phyloP scores from a whole-genome alignment of 1,140 invertebrate species.

The Amphibalanus amphitrite region DNA sequence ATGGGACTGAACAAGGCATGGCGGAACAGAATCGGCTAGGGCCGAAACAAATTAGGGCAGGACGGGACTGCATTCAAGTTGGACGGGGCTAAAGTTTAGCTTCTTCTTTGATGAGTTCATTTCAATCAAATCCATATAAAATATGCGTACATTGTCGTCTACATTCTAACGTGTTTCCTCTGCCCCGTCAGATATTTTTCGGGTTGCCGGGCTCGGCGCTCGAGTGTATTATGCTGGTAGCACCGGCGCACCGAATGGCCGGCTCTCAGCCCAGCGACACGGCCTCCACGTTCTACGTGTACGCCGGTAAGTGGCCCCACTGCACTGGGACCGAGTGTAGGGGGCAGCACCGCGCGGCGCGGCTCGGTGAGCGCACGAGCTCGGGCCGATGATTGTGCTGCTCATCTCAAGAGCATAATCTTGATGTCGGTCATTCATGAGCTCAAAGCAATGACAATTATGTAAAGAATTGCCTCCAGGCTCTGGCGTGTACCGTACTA shows the following conservation, averaged over 20 bases:
- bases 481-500: too few species aligned
- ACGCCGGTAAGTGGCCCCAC: constrained; percentile 38
- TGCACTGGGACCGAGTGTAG: too few species aligned
- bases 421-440: too few species aligned
- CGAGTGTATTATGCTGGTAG: constrained; percentile 58
- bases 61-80: neutral
- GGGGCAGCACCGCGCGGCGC: too few species aligned
- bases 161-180: constrained; percentile 2
- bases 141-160: neutral
- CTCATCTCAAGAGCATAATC: too few species aligned
- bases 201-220: constrained; percentile 39
- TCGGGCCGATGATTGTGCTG: too few species aligned
- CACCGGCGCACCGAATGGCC: constrained; percentile 77
- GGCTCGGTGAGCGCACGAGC: too few species aligned
- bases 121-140: neutral
- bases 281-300: constrained; percentile 48
- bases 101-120: constrained; percentile 2
- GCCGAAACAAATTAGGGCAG: neutral
- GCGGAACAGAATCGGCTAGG: neutral
- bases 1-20: neutral
- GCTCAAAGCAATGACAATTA: too few species aligned
- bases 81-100: too few species aligned
- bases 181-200: constrained; percentile 33
- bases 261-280: constrained; percentile 41
- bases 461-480: too few species aligned